These are phyloP conservation scores for Mellivora capensis DNA, from an alignment of 2,113 vertebrate genomes.

Conservation along the genomic window DNA sequence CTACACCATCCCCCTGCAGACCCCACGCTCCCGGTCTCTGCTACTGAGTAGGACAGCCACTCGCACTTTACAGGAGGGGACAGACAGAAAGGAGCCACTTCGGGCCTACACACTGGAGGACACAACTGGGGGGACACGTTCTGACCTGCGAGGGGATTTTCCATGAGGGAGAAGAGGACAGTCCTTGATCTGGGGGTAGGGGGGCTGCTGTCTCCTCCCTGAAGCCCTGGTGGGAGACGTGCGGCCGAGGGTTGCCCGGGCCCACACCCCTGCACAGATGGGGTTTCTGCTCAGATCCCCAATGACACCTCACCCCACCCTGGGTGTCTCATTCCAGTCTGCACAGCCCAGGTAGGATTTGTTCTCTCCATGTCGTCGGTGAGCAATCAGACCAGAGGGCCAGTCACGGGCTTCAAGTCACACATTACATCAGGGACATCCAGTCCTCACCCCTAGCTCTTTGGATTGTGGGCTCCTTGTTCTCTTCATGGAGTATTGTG, in stretches of 20 bases:
- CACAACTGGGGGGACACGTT: fast-evolving
- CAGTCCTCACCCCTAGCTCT: background rate
- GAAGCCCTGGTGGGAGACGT: background rate
- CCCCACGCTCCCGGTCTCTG: background rate
- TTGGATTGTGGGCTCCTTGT: background rate
- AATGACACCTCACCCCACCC: fast-evolving
- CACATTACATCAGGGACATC: background rate
- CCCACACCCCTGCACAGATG: background rate
- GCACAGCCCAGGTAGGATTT: fast-evolving
- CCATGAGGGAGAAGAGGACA: background rate
- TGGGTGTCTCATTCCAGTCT: background rate
- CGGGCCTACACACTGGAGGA: background rate
- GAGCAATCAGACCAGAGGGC: background rate
- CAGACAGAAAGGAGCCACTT: background rate
- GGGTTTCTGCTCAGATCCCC: fast-evolving
- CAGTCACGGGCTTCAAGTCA: background rate
- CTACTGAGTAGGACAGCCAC: background rate
- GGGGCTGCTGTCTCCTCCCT: background rate
- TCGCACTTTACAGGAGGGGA: background rate
- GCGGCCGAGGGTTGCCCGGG: fast-evolving
- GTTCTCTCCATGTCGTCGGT: background rate
- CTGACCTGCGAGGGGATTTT: background rate
- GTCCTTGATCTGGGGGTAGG: background rate
- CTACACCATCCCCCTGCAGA: background rate
- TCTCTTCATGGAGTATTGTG: background rate